Evolutionary conservation across 2,113 vertebrate genomes (phyloP).

Genomic region (Phycodurus eques): DNA sequence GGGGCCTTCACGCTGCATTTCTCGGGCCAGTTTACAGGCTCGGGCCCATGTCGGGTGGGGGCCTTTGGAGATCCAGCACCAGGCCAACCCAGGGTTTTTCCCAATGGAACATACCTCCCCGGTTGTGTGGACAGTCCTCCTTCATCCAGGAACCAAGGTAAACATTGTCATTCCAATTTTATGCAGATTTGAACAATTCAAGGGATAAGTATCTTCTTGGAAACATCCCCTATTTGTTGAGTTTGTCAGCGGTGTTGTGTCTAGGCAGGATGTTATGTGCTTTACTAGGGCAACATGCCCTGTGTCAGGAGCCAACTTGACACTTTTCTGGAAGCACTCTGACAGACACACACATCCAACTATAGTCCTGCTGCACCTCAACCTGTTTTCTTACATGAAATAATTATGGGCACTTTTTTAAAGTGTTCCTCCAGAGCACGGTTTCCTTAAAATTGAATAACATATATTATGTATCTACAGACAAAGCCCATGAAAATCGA

Average conservation of each 20-base stretch:
- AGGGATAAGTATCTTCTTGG: not conserved
- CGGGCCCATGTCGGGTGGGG: conserved; percentile 88
- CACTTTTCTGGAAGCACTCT: conserved; percentile 30
- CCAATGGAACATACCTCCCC: conserved; percentile 84
- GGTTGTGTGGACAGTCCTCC: conserved; percentile 86
- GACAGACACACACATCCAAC: not conserved
- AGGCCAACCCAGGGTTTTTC: conserved; percentile 86
- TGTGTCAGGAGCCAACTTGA: conserved; percentile 29
- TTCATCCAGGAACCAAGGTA: conserved; percentile 86
- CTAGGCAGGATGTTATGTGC: conserved; percentile 45
- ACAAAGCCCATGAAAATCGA: not conserved
- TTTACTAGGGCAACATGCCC: conserved; percentile 43
- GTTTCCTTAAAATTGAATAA: not conserved
- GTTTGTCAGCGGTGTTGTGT: conserved; percentile 39
- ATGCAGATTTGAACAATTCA: not conserved
- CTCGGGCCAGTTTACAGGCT: conserved; percentile 90
- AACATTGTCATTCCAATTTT: conserved; percentile 37
- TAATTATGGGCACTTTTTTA: not conserved
- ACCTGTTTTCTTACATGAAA: not conserved
- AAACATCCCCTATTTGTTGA: not conserved
- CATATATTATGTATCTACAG: not conserved
- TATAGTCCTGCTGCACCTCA: not conserved
- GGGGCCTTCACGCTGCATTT: conserved; percentile 97
- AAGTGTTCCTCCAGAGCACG: not conserved
- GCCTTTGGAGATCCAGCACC: conserved; percentile 79